These are phyloP conservation scores for Crypturellus tataupa DNA, from an alignment of 2,797 vertebrate genomes.

Conservation along the genomic window DNA sequence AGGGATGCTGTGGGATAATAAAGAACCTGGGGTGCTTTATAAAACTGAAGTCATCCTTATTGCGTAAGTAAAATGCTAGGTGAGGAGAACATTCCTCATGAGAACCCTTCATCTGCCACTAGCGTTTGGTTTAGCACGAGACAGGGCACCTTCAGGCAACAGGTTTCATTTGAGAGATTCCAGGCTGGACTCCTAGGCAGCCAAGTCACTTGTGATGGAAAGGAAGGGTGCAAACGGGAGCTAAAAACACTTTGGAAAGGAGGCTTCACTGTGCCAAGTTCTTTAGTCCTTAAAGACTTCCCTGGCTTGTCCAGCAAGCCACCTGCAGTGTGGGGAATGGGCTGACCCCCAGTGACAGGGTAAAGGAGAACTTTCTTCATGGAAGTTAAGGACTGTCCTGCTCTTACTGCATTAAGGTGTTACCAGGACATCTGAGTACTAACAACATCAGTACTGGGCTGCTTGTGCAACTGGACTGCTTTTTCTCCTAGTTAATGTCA, in stretches of 20 bases:
- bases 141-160: neutral
- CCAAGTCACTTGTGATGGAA: too few species aligned
- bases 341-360: neutral
- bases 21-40: neutral
- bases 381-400: neutral
- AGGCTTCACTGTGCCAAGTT: too few species aligned
- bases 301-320: neutral
- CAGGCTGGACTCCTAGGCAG: neutral
- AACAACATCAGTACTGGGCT: too few species aligned
- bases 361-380: neutral
- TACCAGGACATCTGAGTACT: neutral
- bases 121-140: neutral
- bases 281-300: neutral
- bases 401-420: neutral
- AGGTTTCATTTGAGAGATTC: too few species aligned
- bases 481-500: neutral
- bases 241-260: neutral
- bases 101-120: neutral
- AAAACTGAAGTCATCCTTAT: neutral
- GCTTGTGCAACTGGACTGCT: rapidly evolving
- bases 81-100: neutral
- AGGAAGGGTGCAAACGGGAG: neutral
- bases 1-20: neutral
- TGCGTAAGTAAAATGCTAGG: rapidly evolving
- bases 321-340: neutral